phyloP scores from a whole-genome alignment of 2,113 vertebrate genomes.

The Petroica traversi region DNA sequence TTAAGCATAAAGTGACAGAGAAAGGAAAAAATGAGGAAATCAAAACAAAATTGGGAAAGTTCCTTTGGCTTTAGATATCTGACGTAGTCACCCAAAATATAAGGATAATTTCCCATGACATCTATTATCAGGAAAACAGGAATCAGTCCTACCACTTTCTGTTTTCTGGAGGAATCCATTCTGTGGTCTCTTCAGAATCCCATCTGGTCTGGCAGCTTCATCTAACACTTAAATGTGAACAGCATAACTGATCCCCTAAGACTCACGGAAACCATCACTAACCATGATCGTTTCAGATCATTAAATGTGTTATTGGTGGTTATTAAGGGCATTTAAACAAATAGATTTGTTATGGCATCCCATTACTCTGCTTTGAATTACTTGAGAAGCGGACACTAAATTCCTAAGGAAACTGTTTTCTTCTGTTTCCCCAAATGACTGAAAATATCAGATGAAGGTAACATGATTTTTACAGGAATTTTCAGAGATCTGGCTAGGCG shows the following conservation, averaged over 20 bases:
- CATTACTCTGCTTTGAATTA: background rate
- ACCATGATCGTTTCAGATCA: background rate
- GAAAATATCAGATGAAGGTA: background rate
- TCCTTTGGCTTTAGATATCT: background rate
- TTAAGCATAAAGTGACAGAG: background rate
- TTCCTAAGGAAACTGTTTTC: background rate
- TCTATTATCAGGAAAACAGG: background rate
- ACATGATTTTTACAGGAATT: background rate
- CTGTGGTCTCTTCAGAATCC: background rate
- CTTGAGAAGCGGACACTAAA: background rate
- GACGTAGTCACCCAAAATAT: background rate
- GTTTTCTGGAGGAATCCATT: background rate
- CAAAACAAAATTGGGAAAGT: background rate
- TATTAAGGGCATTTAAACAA: background rate
- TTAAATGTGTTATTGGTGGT: background rate
- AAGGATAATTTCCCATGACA: background rate
- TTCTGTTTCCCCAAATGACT: rapidly evolving
- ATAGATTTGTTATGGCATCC: background rate
- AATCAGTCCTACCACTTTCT: background rate
- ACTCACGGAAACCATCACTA: background rate
- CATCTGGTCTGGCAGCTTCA: background rate
- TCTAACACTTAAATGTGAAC: background rate
- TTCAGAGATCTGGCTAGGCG: background rate
- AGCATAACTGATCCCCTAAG: background rate
- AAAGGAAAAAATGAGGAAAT: background rate